Percentiles rank a stretch among this genome's conserved stretches.
These are phyloP conservation scores for Chouioia cunea DNA, from an alignment of 2,888 invertebrate species.

Conservation along the genomic window DNA sequence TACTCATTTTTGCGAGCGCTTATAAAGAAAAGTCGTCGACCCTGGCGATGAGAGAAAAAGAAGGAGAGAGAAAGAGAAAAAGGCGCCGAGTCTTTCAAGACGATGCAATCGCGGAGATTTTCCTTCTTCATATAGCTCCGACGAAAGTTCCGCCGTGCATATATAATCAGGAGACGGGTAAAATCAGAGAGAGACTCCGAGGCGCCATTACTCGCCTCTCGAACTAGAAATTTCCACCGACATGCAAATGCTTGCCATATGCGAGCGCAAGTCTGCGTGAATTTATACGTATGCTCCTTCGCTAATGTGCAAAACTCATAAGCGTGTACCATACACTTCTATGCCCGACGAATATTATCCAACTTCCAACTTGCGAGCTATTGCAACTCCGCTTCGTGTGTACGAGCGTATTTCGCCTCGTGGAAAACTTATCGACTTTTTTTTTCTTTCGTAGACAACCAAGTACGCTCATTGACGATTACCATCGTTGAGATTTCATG, in stretches of 20 bases:
- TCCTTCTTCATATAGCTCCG: constrained; percentile 18
- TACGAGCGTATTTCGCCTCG: too few species aligned
- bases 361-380: too few species aligned
- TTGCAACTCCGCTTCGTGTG: too few species aligned
- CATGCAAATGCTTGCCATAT: not conserved
- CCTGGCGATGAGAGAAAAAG: not conserved
- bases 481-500: too few species aligned
- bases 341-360: too few species aligned
- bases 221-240: constrained; percentile 32
- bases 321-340: constrained; percentile 12
- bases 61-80: constrained; percentile 3
- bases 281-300: constrained; percentile 25
- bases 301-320: constrained; percentile 26
- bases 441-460: too few species aligned
- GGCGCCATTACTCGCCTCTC: constrained; percentile 18
- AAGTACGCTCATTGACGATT: too few species aligned
- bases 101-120: constrained; percentile 32
- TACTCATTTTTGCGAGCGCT: not conserved
- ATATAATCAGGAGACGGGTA: constrained; percentile 24
- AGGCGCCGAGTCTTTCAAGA: constrained; percentile 2
- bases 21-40: constrained; percentile 36
- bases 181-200: constrained; percentile 23
- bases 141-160: constrained; percentile 21
- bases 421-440: too few species aligned
- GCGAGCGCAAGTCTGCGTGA: too few species aligned